phyloP scores from a whole-genome alignment of 1,140 invertebrate species.

The Drosophila fuyamai region DNA sequence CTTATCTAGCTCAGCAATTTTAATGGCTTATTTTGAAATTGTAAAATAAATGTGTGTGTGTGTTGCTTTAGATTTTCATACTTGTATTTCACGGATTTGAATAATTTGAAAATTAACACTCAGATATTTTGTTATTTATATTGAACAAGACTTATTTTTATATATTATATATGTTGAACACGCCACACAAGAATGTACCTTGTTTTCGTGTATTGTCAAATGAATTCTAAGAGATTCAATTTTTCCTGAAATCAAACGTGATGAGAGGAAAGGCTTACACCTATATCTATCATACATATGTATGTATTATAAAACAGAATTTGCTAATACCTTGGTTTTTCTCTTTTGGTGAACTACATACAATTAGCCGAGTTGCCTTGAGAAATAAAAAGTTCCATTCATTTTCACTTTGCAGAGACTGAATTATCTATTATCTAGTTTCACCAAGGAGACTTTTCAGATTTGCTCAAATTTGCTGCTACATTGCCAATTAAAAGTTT shows the following conservation, averaged over 20 bases:
- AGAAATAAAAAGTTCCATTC: not conserved
- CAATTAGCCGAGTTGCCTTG: not conserved
- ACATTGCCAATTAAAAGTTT: constrained; percentile 46
- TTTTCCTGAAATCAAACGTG: too few relatives aligned
- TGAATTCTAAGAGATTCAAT: too few relatives aligned
- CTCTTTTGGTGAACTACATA: too few relatives aligned
- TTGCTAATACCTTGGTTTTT: too few relatives aligned
- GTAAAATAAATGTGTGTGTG: not conserved
- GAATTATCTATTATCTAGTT: constrained; percentile 14
- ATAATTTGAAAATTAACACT: not conserved
- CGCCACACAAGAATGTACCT: too few relatives aligned
- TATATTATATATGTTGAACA: too few relatives aligned
- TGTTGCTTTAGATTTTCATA: not conserved
- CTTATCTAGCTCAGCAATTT: constrained; percentile 1
- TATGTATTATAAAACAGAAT: too few relatives aligned
- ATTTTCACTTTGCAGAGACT: not conserved
- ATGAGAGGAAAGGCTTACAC: too few relatives aligned
- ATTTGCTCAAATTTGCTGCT: not conserved
- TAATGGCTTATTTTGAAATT: not conserved
- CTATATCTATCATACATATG: too few relatives aligned
- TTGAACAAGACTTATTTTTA: too few relatives aligned
- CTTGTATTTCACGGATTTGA: not conserved
- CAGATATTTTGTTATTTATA: too few relatives aligned
- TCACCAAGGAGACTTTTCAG: constrained; percentile 15
- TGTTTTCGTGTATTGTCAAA: too few relatives aligned